Evolutionary conservation across 92 coral and sea anemone species (phyloP), one percentile per base, ranked within the genome.

Genomic region (Galaxea fascicularis): DNA sequence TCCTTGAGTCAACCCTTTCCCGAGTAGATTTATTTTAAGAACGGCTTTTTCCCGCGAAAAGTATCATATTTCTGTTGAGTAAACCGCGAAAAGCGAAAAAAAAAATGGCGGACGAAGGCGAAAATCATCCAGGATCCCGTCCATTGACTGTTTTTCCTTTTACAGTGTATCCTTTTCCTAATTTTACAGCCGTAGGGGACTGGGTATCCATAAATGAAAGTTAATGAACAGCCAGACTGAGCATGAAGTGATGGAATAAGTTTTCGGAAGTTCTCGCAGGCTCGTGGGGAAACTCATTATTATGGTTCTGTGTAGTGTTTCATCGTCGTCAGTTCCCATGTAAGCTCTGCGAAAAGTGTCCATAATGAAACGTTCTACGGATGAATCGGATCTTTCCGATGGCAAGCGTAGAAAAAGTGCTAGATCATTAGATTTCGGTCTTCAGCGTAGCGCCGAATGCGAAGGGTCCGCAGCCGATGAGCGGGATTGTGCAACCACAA

Each of bases 331-430:
- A 31, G 6, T 71, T 71, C 58, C 76, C 76, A 39, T 71, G 76
- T 31, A 71, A 71, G 76, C 56, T 71, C 57, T 44, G 54, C 76
- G 56, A 71, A 71, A 71, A 71, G 28, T 44, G 24, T 71, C 56
- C 18, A 71, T 39, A 39, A 71, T 71, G 76, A 71, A 71, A 71
- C 76, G 76, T 71, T 44, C 76, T 71, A 15, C 56, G 54, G 76
- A 71, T 0, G 56, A 71, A 41, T 71, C 85, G 67, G 85, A 47
- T 79, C 73, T 76, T 76, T 54, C 41, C 67, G 54, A 78, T 60
- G 73, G 72, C 73, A 72, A 78, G 83, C 73, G 72, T 60, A 78
- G 83, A 78, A 78, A 78, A 60, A 78, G 73, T 78, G 70, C 44
- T 60, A 75, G 56, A 78, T 60, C 73, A 78, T 11, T 78, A 30